A percentile compares a stretch with the other conserved stretches of the same genome.
These are phyloP conservation scores for Gavialis gangeticus DNA, from an alignment of 2,113 vertebrate species.

Conservation along the genomic window DNA sequence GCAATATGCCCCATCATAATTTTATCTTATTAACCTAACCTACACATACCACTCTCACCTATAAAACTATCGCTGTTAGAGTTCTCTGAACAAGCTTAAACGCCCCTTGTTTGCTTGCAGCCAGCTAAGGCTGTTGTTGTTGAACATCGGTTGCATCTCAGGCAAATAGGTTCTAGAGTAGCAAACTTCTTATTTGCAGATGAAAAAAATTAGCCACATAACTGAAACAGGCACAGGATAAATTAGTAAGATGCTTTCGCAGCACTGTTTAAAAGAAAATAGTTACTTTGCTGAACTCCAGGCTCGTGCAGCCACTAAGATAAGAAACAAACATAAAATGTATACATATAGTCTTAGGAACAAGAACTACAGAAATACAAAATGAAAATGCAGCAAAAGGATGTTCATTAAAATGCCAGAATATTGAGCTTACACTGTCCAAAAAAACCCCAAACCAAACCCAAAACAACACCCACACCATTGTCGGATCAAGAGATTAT, in stretches of 20 bases:
- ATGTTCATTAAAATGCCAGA: not conserved
- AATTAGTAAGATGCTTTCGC: not conserved
- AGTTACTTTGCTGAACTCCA: not conserved
- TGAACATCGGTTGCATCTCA: not conserved
- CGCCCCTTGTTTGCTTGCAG: slow-evolving; percentile 24
- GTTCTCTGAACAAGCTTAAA: not conserved
- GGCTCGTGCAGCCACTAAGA: not conserved
- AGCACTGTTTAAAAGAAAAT: not conserved
- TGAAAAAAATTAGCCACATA: not conserved
- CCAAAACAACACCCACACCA: too few relatives aligned
- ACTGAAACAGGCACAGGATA: not conserved
- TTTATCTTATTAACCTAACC: not conserved
- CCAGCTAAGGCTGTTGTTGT: not conserved
- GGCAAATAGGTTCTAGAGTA: not conserved
- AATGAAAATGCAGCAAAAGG: not conserved
- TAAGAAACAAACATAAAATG: not conserved
- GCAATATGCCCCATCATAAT: not conserved
- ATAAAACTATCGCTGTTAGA: not conserved
- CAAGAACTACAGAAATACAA: not conserved
- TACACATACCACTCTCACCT: not conserved
- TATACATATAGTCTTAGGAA: not conserved
- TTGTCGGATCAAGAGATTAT: not conserved
- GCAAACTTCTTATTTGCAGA: not conserved
- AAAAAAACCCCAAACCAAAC: not conserved
- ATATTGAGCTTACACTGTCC: not conserved